Base-by-base conservation (phyloP, 1,140 invertebrate genomes). In the Asobara japonica region DNA sequence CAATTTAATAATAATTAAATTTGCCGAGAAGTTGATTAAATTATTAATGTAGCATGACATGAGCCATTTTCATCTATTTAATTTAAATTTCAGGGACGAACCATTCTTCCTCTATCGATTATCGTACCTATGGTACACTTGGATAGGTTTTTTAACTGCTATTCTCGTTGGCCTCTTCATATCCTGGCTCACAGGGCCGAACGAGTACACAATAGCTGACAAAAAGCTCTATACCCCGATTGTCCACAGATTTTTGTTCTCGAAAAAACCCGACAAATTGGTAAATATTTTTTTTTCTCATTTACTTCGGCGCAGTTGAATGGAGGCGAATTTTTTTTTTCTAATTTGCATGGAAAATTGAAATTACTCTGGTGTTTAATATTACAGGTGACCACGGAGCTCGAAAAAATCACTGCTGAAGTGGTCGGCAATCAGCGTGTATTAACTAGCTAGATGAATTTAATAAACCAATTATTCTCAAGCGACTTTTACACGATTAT, bases 91-190 rank as follows among this genome's bases (percentile, higher is more conserved):
- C 85, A 85, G 84, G 29, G 81, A 82, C 5, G 45, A 81, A 27
- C 88, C 88, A 2, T 91, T 92, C 78, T 88, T 90, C 70, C 76
- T 92, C 13, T 92, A 91, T 76, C 83, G 89, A 82, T 78, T 92
- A 73, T 92, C 91, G 1, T 93, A 92, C 80, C 83, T 92, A 69
- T 92, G 92, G 82, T 92, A 92, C 76, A 91, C 92, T 1, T 87
- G 91, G 66, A 88, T 94, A 7, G 94, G 92, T 2, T 90, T 91
- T 77, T 64, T 90, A 0, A 91, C 91, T 0, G 91, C 92, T 0
- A 89, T 94, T 10, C 61, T 90, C 0, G 88, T 94, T 1, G 94
- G 94, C 0, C 78, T 92, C 1, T 79, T 91, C 1, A 91, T 94
- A 3, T 93, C 93, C n/a, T 91, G 90, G 78, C 82, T 92, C 27